These are phyloP conservation scores for Dryocosmus kuriphilus DNA, from an alignment of 2,888 invertebrate species.

Conservation along the genomic window DNA sequence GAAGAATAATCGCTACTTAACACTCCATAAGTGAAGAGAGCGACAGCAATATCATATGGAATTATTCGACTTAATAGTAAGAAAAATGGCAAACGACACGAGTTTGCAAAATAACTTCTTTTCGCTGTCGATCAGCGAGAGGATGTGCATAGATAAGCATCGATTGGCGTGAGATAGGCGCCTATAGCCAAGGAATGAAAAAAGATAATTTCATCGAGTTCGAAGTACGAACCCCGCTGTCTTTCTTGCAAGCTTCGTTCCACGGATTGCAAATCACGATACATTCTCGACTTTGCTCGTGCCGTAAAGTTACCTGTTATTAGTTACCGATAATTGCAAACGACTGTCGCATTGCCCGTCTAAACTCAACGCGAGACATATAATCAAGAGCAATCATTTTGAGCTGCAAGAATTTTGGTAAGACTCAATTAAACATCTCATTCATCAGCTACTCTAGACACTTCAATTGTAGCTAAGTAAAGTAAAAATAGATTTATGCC, in stretches of 20 bases:
- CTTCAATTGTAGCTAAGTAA: not conserved
- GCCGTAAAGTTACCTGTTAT: constrained; percentile 43
- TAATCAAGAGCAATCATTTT: constrained; percentile 44
- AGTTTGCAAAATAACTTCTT: constrained; percentile 2
- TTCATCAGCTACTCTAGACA: constrained; percentile 1
- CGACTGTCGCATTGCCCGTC: constrained; percentile 34
- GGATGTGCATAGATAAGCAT: constrained; percentile 31
- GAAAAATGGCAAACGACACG: not conserved
- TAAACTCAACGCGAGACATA: constrained; percentile 37
- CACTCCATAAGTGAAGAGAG: not conserved
- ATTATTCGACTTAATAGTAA: not conserved
- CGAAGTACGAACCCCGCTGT: not conserved
- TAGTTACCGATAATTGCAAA: constrained; percentile 51
- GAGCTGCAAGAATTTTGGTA: constrained; percentile 22
- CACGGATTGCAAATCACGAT: constrained; percentile 53
- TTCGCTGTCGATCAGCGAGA: constrained; percentile 14
- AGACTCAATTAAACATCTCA: constrained; percentile 29
- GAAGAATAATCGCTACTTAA: not conserved
- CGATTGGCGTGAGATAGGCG: constrained; percentile 25
- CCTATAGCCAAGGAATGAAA: constrained; percentile 7
- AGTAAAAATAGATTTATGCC: not conserved
- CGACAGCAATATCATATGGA: not conserved
- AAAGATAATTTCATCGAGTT: constrained; percentile 21
- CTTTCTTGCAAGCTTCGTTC: constrained; percentile 9
- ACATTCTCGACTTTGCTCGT: constrained; percentile 47